A percentile compares a stretch with the other conserved stretches of the same genome.
Conservation (phyloP, 2,113 vertebrate genomes). For the Gymnarchus niloticus region DNA sequence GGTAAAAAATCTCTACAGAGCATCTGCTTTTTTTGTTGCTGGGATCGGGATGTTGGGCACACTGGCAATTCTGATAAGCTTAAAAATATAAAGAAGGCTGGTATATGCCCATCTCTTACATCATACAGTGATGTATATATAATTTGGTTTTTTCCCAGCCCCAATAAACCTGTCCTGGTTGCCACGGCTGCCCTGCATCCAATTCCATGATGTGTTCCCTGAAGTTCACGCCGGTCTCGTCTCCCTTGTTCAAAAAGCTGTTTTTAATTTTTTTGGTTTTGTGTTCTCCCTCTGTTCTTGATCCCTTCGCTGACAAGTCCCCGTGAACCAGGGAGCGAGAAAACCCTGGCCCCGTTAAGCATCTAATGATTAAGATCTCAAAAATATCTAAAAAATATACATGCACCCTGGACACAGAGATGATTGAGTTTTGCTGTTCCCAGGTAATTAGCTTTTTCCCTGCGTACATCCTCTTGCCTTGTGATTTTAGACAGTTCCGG, state of each 20-base stretch:
- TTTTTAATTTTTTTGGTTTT: background rate
- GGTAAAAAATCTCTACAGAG: background rate
- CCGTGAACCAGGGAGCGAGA: no score
- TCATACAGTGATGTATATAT: background rate
- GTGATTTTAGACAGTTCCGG: background rate
- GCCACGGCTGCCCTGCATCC: background rate
- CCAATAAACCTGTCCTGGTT: background rate
- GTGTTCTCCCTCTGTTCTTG: no score
- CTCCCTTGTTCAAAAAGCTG: background rate
- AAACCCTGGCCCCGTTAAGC: background rate
- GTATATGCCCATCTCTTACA: background rate
- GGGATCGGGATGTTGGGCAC: background rate
- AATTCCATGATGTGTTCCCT: background rate
- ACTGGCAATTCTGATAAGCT: background rate
- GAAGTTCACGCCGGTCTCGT: background rate
- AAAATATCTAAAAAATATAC: background rate
- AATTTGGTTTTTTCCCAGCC: background rate
- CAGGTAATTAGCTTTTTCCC: background rate
- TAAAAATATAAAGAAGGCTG: background rate
- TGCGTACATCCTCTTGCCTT: background rate
- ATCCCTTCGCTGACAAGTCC: background rate
- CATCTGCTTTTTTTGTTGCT: background rate
- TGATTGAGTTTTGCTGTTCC: background rate
- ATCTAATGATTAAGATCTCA: background rate
- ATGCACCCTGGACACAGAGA: background rate